These are phyloP conservation scores for Lucifuga dentata DNA, from an alignment of 2,113 vertebrate genomes.

Conservation along the genomic window DNA sequence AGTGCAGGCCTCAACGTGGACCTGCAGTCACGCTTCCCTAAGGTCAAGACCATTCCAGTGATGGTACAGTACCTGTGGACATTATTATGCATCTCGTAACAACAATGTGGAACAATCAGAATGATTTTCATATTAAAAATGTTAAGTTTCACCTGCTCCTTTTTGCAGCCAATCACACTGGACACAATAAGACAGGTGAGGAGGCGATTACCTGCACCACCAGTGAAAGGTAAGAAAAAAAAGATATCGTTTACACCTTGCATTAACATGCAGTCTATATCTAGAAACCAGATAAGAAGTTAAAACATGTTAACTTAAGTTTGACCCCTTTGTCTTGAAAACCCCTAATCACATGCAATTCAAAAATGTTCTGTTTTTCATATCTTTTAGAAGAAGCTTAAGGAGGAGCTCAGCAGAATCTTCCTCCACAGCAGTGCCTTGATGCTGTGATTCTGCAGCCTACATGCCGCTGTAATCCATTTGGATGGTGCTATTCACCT, in stretches of 20 bases:
- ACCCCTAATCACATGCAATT: no score
- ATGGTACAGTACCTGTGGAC: slow-evolving; percentile 48
- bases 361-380: slow-evolving; percentile 12
- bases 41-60: slow-evolving; percentile 60
- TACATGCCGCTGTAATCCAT: slow-evolving; percentile 30
- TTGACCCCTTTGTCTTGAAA: no score
- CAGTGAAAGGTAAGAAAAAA: slow-evolving; percentile 83
- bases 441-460: slow-evolving; percentile 22
- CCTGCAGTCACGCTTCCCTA: slow-evolving; percentile 85
- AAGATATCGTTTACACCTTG: no score
- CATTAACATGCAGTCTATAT: no score
- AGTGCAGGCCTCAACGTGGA: slow-evolving; percentile 94
- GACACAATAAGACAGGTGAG: slow-evolving; percentile 90
- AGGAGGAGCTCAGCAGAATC: neutral
- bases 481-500: slow-evolving; percentile 38
- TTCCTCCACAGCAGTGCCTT: slow-evolving; percentile 59
- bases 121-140: neutral
- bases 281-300: no score
- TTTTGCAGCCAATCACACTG: slow-evolving; percentile 88
- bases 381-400: slow-evolving; percentile 59
- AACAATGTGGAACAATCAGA: neutral
- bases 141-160: slow-evolving; percentile 22
- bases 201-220: slow-evolving; percentile 91
- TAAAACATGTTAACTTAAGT: no score
- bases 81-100: neutral